Evolutionary conservation across 1,140 invertebrate species (phyloP).

Genomic region (Drosophila persimilis): DNA sequence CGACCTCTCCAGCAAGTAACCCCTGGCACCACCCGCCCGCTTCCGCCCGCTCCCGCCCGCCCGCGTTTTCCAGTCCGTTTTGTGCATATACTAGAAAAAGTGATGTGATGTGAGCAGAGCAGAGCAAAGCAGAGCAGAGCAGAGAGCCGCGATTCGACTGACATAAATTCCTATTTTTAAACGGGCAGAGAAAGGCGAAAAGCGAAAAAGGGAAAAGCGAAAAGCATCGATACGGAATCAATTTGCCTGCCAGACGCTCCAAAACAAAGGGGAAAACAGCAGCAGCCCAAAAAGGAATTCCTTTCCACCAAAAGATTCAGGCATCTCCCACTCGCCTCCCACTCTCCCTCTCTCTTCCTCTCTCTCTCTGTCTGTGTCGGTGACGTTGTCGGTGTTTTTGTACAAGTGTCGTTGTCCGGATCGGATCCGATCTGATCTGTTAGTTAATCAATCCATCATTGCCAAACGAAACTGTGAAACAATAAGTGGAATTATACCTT

Average conservation of each 20-base stretch:
- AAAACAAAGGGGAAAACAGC: constrained; percentile 5
- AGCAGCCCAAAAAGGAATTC: constrained; percentile 19
- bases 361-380: constrained; percentile 13
- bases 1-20: constrained; percentile 17
- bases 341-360: neutral
- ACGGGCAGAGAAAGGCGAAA: constrained; percentile 34
- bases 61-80: constrained; percentile 63
- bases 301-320: constrained; percentile 56
- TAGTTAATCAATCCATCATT: constrained; percentile 38
- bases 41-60: constrained; percentile 17
- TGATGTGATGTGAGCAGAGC: constrained; percentile 25
- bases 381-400: constrained; percentile 32
- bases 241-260: constrained; percentile 29
- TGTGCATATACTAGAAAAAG: constrained; percentile 61
- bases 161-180: constrained; percentile 79
- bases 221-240: constrained; percentile 47
- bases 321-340: constrained; percentile 38
- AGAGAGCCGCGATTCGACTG: constrained; percentile 51
- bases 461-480: constrained; percentile 19
- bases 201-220: no score
- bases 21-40: constrained; percentile 6
- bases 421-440: constrained; percentile 21
- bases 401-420: constrained; percentile 41
- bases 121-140: constrained; percentile 2
- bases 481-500: constrained; percentile 27